Base-by-base conservation (phyloP, 2,888 invertebrate species). In the Luperina testacea region DNA sequence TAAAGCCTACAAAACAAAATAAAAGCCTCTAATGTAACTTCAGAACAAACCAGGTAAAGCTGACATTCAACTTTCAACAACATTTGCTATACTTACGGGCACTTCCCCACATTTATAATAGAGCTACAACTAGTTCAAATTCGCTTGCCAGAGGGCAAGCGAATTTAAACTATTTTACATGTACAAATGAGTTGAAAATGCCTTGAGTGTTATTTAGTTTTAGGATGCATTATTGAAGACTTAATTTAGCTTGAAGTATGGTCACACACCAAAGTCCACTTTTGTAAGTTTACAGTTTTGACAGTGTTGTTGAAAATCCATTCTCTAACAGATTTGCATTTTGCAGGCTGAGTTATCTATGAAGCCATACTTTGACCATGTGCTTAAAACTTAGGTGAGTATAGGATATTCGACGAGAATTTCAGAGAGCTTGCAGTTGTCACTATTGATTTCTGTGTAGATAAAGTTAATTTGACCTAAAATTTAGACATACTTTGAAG, bases 61-160 rank as follows among this genome's bases (percentile, higher is more conserved):
- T 82, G 82, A 82, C 85, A 85, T 87, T 85, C 80, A 89, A 88
- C 77, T 87, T 87, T 87, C 80, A 70, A 75, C 80, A 87, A 85
- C 70, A 79, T 75, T 74, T 72, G 63, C 74, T 53, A 75, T 59
- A 74, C 77, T 75, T 57, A 53, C 38, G n/a, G 38, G 63, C n/a
- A 72, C 64, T 48, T 42, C 24, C 63, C 73, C 32, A 75, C 68
- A 74, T 80, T 84, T 69, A 72, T 76, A 80, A 77, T 68, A 74
- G 67, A 77, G 48, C 73, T 42, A 61, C 51, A 77, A 64, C 1
- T 11, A 9, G 42, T 42, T 42, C 9, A 42, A 42, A 42, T 42
- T 42, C 42, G 8, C 9, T 42, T 42, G 42, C 53, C n/a, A 6
- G 0, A 6, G 5, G 17, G 7, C 17, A 61, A 32, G 24, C 11